Conservation (phyloP, 2,888 invertebrate genomes). For the Drosophila falleni region DNA sequence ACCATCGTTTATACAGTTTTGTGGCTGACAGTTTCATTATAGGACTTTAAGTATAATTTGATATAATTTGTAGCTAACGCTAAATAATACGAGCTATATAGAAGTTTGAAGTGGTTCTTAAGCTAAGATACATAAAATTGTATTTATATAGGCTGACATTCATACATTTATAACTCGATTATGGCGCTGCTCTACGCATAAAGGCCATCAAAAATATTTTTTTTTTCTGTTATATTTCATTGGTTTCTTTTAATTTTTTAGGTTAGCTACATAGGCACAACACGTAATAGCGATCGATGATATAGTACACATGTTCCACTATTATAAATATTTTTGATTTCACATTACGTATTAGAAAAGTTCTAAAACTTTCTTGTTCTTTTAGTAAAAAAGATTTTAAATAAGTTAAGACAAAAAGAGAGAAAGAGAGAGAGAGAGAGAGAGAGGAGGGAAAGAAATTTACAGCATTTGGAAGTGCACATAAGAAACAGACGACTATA, state of each 20-base stretch:
- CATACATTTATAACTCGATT: conserved; percentile 22
- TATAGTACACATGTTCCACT: conserved; percentile 50
- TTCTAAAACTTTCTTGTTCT: conserved; percentile 2
- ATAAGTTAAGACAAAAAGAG: no score
- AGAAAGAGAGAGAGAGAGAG: conserved; percentile 3
- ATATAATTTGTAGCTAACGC: conserved; percentile 8
- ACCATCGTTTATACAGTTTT: conserved; percentile 9
- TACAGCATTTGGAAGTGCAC: conserved; percentile 33
- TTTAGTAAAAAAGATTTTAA: background rate
- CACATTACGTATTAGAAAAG: conserved; percentile 30
- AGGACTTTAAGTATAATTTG: conserved; percentile 12
- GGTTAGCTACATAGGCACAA: conserved; percentile 59
- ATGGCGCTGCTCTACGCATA: conserved; percentile 48
- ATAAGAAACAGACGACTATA: conserved; percentile 20
- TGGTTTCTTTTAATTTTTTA: conserved; percentile 1
- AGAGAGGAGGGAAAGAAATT: conserved; percentile 2
- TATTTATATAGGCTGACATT: conserved; percentile 8
- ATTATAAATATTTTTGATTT: conserved; percentile 45
- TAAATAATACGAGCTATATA: conserved; percentile 24
- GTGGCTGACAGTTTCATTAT: conserved; percentile 1
- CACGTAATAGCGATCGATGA: conserved; percentile 57
- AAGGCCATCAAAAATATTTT: conserved; percentile 64
- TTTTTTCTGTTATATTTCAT: conserved; percentile 2
- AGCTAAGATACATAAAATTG: conserved; percentile 36
- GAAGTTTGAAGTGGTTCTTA: conserved; percentile 30